phyloP scores from a whole-genome alignment of 2,888 invertebrate species.

The Phengaris alcon region DNA sequence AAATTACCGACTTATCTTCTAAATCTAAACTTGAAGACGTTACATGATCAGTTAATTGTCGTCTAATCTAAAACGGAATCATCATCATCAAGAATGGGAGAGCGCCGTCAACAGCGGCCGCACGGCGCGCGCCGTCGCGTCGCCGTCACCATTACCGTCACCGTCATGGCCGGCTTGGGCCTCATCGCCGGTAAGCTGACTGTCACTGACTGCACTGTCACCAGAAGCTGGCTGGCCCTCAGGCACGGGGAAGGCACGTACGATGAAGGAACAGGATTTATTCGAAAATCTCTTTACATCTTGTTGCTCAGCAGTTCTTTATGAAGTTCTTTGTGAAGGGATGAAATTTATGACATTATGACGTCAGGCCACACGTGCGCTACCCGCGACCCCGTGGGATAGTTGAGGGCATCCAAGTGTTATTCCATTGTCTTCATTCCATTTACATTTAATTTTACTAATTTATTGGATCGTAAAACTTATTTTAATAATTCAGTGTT shows the following conservation, averaged over 20 bases:
- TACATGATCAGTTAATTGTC: neutral
- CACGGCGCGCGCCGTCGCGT: slow-evolving; percentile 46
- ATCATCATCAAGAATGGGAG: too few relatives aligned
- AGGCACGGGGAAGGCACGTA: neutral
- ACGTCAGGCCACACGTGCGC: neutral
- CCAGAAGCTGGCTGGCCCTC: neutral
- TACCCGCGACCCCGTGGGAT: neutral
- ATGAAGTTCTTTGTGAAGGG: neutral
- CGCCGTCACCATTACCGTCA: slow-evolving; percentile 45
- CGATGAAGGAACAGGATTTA: neutral
- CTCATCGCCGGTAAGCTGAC: slow-evolving; percentile 52
- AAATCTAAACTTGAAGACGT: neutral
- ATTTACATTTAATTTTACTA: neutral
- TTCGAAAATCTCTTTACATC: neutral
- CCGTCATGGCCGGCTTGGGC: slow-evolving; percentile 49
- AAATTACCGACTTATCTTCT: neutral
- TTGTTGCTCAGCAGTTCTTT: neutral
- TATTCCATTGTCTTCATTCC: neutral
- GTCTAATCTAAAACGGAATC: neutral
- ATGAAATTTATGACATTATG: neutral
- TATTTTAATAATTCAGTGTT: neutral
- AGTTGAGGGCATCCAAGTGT: neutral
- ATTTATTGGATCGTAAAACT: neutral
- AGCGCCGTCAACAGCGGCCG: slow-evolving; percentile 8
- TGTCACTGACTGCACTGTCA: neutral